Conservation (phyloP, 2,797 vertebrate species). For the Melanotaenia pygmaea region DNA sequence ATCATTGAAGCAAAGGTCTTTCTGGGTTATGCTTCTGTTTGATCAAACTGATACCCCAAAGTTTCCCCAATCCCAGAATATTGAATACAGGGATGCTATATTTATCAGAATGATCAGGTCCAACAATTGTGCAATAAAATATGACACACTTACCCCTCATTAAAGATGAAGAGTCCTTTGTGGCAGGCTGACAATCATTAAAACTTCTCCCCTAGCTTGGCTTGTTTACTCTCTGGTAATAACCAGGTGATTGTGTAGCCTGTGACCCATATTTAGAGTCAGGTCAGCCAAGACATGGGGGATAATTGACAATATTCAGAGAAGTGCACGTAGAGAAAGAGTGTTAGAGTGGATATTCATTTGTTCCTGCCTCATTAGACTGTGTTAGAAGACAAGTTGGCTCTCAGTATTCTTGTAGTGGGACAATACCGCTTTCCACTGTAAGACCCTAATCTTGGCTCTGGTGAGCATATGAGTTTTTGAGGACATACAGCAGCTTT, state of each 20-base stretch:
- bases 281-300: constrained; percentile 78
- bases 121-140: constrained; percentile 80
- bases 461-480: constrained; percentile 48
- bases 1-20: constrained; percentile 60
- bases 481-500: constrained; percentile 37
- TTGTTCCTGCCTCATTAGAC: constrained; percentile 82
- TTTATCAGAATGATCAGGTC: constrained; percentile 75
- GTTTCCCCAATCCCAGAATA: constrained; percentile 67
- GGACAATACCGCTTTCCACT: constrained; percentile 67
- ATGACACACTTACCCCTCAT: constrained; percentile 87
- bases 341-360: constrained; percentile 74
- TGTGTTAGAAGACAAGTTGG: constrained; percentile 79
- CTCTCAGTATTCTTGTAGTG: constrained; percentile 70
- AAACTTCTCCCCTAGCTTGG: constrained; percentile 79
- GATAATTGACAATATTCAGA: constrained; percentile 81
- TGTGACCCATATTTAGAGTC: constrained; percentile 83
- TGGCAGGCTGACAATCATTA: constrained; percentile 85
- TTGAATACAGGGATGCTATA: constrained; percentile 77
- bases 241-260: constrained; percentile 82
- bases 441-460: constrained; percentile 48
- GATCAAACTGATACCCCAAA: constrained; percentile 58
- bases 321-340: constrained; percentile 80
- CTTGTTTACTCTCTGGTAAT: constrained; percentile 85
- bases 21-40: constrained; percentile 74
- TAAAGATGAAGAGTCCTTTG: constrained; percentile 86